These are phyloP conservation scores for Columbina picui DNA, from an alignment of 2,113 vertebrate species.

Conservation along the genomic window DNA sequence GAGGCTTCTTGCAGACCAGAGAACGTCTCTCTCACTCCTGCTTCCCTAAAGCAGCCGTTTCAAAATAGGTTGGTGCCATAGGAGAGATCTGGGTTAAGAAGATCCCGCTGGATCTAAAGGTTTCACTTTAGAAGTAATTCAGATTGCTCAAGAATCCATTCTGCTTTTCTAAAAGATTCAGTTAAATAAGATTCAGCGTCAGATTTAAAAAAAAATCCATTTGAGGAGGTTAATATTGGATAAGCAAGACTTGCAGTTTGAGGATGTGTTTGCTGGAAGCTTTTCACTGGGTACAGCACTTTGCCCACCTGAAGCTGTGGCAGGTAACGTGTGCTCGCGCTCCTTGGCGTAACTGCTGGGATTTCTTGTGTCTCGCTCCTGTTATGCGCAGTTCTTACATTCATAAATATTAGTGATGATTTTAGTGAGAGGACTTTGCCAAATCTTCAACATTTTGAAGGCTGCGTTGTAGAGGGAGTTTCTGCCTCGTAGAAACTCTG, in stretches of 20 bases:
- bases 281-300: background rate
- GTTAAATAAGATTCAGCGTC: background rate
- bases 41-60: conserved; percentile 19
- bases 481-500: background rate
- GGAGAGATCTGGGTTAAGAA: conserved; percentile 54
- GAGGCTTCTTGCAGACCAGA: background rate
- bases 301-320: background rate
- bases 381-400: fast-evolving
- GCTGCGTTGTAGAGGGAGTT: background rate
- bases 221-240: background rate
- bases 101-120: conserved; percentile 49
- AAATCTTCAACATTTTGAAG: background rate
- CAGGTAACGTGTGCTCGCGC: background rate
- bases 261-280: background rate
- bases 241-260: background rate
- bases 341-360: background rate
- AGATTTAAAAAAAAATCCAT: background rate
- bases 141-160: background rate
- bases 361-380: background rate
- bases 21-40: background rate
- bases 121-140: conserved; percentile 23
- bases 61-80: conserved; percentile 53
- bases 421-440: background rate
- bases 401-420: background rate
- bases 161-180: background rate